Base-by-base conservation (phyloP, 2,113 vertebrate genomes). In the Anolis carolinensis region DNA sequence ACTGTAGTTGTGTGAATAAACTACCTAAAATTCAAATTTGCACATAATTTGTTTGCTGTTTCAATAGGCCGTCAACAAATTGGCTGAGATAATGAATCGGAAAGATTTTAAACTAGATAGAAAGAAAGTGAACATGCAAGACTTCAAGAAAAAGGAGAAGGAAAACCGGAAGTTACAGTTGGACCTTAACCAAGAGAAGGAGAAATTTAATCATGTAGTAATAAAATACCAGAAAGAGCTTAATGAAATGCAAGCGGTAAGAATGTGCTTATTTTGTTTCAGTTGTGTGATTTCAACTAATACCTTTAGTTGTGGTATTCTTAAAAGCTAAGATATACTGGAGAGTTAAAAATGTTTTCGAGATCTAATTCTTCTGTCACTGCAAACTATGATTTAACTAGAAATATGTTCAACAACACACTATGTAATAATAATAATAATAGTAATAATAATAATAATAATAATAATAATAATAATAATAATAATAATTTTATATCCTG, bases 61-160 rank as follows among this genome's bases (percentile, higher is more conserved):
- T 86, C 27, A 88, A 95, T 89, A 99, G 99, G 99, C 99, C 88
- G 99, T 99, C 84, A 99, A 99, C 94, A 99, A 99, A 90, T 96
- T 99, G 93, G 99, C 99, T 82, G 99, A 99, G 95, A 99, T 99
- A 95, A 98, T 99, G 98, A 99, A 99, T 95, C 97, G 99, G 21
- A 99, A 99, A 94, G 99, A 99, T 94, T 99, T 99, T 97, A 99
- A 99, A 96, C 96, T 99, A 89, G 98, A 99, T 95, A 98, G 98
- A 92, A 99, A 98, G 95, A 99, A 98, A 95, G 98, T 97, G 88
- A 99, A 98, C 88, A 98, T 97, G 25, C 97, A 98, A 44, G 99
- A 99, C 95, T 96, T 99, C 94, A 97, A 98, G 89, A 99, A 98
- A 96, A 99, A 99, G 88, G 99, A 99, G 96, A 99, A 99, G 93